phyloP scores from a whole-genome alignment of 2,797 vertebrate genomes.

The Sparus aurata region DNA sequence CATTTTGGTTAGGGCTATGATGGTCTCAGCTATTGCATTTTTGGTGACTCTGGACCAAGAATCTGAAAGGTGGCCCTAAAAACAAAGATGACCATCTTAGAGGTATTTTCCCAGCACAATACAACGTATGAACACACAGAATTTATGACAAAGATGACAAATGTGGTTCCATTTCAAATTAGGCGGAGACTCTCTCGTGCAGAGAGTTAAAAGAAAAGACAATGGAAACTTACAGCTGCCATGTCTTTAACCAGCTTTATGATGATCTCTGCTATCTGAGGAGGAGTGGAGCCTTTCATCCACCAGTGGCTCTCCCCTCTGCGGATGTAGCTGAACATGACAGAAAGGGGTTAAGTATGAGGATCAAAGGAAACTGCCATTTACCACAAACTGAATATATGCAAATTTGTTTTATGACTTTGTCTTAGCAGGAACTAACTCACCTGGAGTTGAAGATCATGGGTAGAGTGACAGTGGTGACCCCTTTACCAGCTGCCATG shows the following conservation, averaged over 20 bases:
- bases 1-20: conserved; percentile 99
- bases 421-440: conserved; percentile 5
- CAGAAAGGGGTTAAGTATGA: not conserved
- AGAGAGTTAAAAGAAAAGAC: not conserved
- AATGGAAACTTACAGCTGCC: conserved; percentile 92
- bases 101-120: not conserved
- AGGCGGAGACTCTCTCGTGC: no score
- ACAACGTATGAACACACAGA: not conserved
- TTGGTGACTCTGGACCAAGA: conserved; percentile 99
- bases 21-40: conserved; percentile 99
- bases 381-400: not conserved
- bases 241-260: conserved; percentile 99
- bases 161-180: not conserved
- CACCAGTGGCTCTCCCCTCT: conserved; percentile 99
- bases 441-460: conserved; percentile 99
- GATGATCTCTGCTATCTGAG: conserved; percentile 99
- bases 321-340: conserved; percentile 91
- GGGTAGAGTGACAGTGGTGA: conserved; percentile 97
- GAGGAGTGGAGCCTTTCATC: conserved; percentile 99
- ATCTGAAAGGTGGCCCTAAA: conserved; percentile 96
- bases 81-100: conserved; percentile 16
- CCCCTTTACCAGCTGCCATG: conserved; percentile 95
- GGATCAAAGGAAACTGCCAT: not conserved
- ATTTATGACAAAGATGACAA: not conserved
- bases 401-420: not conserved